Evolutionary conservation across 1,140 invertebrate genomes (phyloP).

Genomic region (Harlomillsia oculata): DNA sequence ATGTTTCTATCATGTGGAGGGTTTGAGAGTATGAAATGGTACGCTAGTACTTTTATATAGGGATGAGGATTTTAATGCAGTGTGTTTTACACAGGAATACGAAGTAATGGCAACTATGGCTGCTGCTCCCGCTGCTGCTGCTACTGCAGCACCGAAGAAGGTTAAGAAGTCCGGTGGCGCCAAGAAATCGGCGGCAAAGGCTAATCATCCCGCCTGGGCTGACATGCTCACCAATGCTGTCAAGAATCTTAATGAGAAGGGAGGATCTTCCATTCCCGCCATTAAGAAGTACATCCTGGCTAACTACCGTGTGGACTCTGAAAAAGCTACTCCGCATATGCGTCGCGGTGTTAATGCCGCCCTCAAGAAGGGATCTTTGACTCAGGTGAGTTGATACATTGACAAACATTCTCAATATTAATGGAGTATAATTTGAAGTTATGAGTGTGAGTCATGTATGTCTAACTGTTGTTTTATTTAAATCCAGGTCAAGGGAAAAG

Average conservation of each 20-base stretch:
- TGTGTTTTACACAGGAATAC: background rate
- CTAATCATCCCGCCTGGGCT: slow-evolving; percentile 36
- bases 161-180: slow-evolving; percentile 22
- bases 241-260: slow-evolving; percentile 49
- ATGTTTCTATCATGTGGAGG: background rate
- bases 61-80: background rate
- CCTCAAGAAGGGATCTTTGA: slow-evolving; percentile 45
- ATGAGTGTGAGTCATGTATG: too few relatives aligned
- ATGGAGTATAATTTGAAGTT: too few relatives aligned
- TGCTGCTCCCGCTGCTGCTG: slow-evolving; percentile 3
- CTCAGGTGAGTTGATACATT: slow-evolving; percentile 8
- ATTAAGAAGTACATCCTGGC: slow-evolving; percentile 55
- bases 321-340: slow-evolving; percentile 50
- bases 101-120: background rate
- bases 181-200: slow-evolving; percentile 28
- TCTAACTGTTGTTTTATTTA: background rate
- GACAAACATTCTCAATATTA: too few relatives aligned
- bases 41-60: background rate
- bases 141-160: slow-evolving; percentile 28
- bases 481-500: slow-evolving; percentile 53
- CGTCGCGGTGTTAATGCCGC: slow-evolving; percentile 51
- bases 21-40: background rate
- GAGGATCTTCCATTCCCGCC: slow-evolving; percentile 51
- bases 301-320: slow-evolving; percentile 48
- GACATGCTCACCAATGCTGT: slow-evolving; percentile 48